Base-by-base conservation (phyloP, 2,888 invertebrate species). In the Melanargia galathea region DNA sequence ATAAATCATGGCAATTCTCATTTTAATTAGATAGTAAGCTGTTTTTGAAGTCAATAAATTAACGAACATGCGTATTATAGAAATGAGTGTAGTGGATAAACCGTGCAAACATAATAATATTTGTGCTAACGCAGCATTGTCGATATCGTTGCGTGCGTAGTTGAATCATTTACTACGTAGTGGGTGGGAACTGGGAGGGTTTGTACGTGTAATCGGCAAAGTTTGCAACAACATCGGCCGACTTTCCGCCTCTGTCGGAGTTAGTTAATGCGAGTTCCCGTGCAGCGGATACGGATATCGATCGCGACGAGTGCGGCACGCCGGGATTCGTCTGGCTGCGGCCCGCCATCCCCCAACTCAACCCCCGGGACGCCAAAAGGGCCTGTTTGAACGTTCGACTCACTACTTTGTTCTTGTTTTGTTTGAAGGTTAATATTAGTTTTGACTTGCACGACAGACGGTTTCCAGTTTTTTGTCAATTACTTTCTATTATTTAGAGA, bases 371-470 rank as follows among this genome's bases (percentile, higher is more conserved):
- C 78, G 74, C 79, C 81, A 80, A 81, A 82, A 85, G 82, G 80
- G 80, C 80, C 81, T 77, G 77, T 80, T 83, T 84, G 78, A 85
- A 84, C 81, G 82, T 82, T 82, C 82, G 81, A 81, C 80, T 85
- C 82, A 78, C 81, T 82, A 78, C 87, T 88, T 89, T 87, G 87
- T 86, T 88, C 87, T 87, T 87, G 86, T 90, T 89, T 87, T 83
- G 84, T 90, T 90, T 90, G 89, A 90, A 91, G 89, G 90, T 90
- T 91, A 90, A 89, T 86, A 83, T 84, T 81, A 79, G 79, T 83
- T 84, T 81, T 81, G 82, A 84, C 82, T 81, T 79, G 79, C 51
- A 51, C 43, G 63, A 68, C 66, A 60, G 56, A 52, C 64, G 45
- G 60, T 45, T 62, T 45, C 24, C 57, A 35, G 26, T 59, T 58